Evolutionary conservation across 2,113 vertebrate genomes (phyloP).

Genomic region (Xenopus borealis): DNA sequence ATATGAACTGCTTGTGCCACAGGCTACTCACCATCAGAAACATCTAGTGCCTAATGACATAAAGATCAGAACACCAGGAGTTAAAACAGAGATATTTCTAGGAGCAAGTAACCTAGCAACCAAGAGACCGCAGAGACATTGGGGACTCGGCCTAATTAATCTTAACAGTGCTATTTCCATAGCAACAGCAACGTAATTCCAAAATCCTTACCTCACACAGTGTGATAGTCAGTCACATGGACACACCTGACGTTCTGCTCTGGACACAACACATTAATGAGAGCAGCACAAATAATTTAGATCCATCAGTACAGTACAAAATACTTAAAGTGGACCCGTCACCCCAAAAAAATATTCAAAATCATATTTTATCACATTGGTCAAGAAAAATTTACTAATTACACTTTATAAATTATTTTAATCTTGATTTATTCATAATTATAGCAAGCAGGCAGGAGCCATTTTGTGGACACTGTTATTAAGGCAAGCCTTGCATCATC

Average conservation of each 20-base stretch:
- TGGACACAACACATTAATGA: background rate
- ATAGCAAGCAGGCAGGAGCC: too few relatives aligned
- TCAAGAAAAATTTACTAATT: too few relatives aligned
- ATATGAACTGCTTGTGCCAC: background rate
- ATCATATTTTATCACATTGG: too few relatives aligned
- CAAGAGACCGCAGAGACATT: conserved; percentile 24
- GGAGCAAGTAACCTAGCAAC: conserved; percentile 39
- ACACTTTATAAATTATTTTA: too few relatives aligned
- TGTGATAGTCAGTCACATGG: background rate
- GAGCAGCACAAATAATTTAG: background rate
- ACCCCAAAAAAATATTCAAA: too few relatives aligned
- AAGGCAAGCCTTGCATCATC: too few relatives aligned
- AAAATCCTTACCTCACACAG: conserved; percentile 16
- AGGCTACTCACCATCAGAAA: background rate
- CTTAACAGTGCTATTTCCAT: conserved; percentile 39
- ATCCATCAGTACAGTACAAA: background rate
- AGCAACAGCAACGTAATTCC: conserved; percentile 21
- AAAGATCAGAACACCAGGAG: background rate
- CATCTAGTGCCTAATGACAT: background rate
- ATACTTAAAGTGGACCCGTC: too few relatives aligned
- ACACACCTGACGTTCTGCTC: background rate
- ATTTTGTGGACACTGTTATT: too few relatives aligned
- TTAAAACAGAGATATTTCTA: conserved; percentile 25
- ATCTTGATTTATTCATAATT: too few relatives aligned
- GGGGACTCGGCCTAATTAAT: conserved; percentile 42